phyloP scores from a whole-genome alignment of 1,140 invertebrate species.

The Camponotus floridanus region DNA sequence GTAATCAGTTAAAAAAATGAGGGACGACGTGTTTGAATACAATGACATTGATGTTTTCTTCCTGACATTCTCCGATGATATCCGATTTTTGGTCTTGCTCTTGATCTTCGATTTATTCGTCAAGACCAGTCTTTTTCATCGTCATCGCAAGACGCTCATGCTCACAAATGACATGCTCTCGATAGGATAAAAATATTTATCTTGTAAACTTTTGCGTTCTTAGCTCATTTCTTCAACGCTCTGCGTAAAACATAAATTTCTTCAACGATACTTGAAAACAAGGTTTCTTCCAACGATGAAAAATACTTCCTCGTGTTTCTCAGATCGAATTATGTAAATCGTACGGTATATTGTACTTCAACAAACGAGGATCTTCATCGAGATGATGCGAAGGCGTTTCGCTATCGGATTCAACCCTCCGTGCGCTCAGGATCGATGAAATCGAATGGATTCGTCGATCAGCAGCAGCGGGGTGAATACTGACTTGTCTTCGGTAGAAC shows the following conservation, averaged over 20 bases:
- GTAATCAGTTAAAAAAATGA: not conserved
- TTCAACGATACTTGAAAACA: slow-evolving; percentile 14
- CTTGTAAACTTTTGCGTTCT: not conserved
- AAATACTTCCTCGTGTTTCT: not conserved
- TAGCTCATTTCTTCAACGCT: not conserved
- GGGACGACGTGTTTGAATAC: no score
- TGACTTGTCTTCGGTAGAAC: slow-evolving; percentile 79
- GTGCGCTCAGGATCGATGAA: not conserved
- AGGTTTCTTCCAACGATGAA: slow-evolving; percentile 12
- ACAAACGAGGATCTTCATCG: not conserved
- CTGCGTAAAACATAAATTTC: not conserved
- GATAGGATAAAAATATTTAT: not conserved
- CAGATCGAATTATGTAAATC: not conserved
- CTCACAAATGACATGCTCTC: not conserved
- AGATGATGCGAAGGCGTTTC: not conserved
- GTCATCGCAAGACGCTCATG: not conserved
- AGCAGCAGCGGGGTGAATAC: slow-evolving; percentile 76
- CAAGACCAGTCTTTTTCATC: not conserved
- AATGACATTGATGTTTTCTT: not conserved
- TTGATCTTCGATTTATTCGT: not conserved
- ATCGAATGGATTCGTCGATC: slow-evolving; percentile 5
- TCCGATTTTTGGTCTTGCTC: not conserved
- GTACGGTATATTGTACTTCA: not conserved
- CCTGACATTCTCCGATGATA: slow-evolving; percentile 19
- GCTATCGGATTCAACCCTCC: not conserved